Evolutionary conservation across 2,113 vertebrate genomes (phyloP).

Genomic region (Morone saxatilis): DNA sequence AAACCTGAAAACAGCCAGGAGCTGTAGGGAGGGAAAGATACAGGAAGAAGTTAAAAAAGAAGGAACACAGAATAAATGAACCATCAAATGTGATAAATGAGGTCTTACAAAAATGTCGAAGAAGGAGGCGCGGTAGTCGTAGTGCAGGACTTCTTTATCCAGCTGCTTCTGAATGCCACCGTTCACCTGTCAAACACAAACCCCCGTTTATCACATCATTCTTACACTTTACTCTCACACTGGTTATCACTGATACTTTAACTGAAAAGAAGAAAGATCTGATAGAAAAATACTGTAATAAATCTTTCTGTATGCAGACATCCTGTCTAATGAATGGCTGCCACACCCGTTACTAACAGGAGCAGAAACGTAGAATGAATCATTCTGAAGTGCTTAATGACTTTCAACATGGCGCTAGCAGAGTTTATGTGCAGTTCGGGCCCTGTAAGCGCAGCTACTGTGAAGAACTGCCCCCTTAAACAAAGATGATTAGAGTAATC

Average conservation of each 20-base stretch:
- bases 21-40: constrained; percentile 76
- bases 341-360: too few species aligned
- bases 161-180: constrained; percentile 90
- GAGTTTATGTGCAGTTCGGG: too few species aligned
- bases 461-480: too few species aligned
- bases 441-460: too few species aligned
- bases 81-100: background rate
- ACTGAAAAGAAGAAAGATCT: too few species aligned
- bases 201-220: background rate
- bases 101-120: constrained; percentile 97
- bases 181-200: constrained; percentile 85
- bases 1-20: constrained; percentile 95
- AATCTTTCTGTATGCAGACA: too few species aligned
- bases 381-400: too few species aligned
- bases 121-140: constrained; percentile 94
- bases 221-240: background rate
- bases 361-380: too few species aligned
- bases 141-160: constrained; percentile 91
- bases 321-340: too few species aligned
- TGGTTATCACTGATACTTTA: background rate
- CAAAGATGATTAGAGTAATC: too few species aligned
- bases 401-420: too few species aligned
- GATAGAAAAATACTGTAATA: too few species aligned
- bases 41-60: background rate
- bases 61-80: background rate